These are phyloP conservation scores for Euclidia mi DNA, from an alignment of 2,888 invertebrate species.

Conservation along the genomic window DNA sequence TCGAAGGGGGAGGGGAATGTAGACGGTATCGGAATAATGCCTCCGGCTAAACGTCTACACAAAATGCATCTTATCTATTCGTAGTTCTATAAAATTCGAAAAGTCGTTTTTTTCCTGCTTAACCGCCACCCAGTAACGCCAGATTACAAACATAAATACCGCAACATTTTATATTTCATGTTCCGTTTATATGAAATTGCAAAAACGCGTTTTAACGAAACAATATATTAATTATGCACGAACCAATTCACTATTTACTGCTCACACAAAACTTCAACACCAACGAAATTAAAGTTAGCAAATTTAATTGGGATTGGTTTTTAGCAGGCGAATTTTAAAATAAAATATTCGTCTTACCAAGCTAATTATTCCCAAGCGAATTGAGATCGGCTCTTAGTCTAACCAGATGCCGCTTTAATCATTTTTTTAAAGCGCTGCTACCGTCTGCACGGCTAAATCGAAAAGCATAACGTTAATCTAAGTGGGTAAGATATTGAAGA, in stretches of 20 bases:
- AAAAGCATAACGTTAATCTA: no score
- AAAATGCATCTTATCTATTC: constrained; percentile 38
- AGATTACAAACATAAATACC: constrained; percentile 1
- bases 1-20: constrained; percentile 37
- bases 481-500: no score
- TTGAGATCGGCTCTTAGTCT: no score
- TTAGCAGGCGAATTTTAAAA: background rate
- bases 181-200: constrained; percentile 3
- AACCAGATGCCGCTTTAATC: no score
- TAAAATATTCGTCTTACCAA: background rate
- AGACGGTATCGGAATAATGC: constrained; percentile 37
- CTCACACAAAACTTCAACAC: constrained; percentile 12
- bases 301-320: constrained; percentile 7
- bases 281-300: constrained; percentile 7
- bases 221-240: constrained; percentile 6
- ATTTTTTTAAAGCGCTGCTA: no score
- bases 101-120: no score
- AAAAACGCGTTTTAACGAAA: constrained; percentile 5
- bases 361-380: background rate
- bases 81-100: background rate
- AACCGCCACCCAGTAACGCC: background rate
- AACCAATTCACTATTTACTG: constrained; percentile 12
- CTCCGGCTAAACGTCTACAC: constrained; percentile 34
- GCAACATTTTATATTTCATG: constrained; percentile 4
- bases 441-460: no score